Percentiles rank a stretch among this genome's conserved stretches.
These are phyloP conservation scores for Chaetodon trifasciatus DNA, from an alignment of 2,797 vertebrate species.

Conservation along the genomic window DNA sequence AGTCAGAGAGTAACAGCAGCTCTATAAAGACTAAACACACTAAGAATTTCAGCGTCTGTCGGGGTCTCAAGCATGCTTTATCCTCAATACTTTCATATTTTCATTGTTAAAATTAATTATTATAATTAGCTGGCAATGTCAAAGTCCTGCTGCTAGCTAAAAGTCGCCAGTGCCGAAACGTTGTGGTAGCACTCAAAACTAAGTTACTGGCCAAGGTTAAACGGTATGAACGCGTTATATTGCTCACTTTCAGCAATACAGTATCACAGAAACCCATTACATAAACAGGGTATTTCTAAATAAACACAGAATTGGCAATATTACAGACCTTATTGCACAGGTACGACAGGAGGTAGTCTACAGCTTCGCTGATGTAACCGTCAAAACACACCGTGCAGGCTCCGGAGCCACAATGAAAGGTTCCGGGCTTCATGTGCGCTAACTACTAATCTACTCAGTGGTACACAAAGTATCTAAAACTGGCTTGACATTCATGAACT, in stretches of 20 bases:
- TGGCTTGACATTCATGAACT: too few relatives aligned
- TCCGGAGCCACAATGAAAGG: background rate
- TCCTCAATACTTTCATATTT: background rate
- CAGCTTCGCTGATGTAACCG: constrained; percentile 56
- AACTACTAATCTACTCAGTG: too few relatives aligned
- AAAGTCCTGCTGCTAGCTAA: constrained; percentile 20
- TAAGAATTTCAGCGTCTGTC: background rate
- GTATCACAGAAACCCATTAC: background rate
- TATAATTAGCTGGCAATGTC: constrained; percentile 6
- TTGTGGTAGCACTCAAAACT: constrained; percentile 28
- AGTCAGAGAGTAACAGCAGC: constrained; percentile 3
- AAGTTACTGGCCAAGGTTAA: constrained; percentile 14
- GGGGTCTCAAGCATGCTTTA: fast-evolving
- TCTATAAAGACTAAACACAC: background rate
- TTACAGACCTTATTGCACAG: constrained; percentile 52
- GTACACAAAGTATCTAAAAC: too few relatives aligned
- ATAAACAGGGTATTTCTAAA: fast-evolving
- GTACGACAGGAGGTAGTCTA: constrained; percentile 24
- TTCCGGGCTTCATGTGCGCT: constrained; percentile 50
- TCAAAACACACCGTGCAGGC: constrained; percentile 68
- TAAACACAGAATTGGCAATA: background rate
- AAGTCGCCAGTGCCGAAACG: background rate
- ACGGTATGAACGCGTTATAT: background rate
- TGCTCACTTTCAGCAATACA: background rate
- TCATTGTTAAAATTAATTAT: background rate